Base-by-base conservation (phyloP, 2,888 invertebrate genomes). In the Pseudococcus viburni region DNA sequence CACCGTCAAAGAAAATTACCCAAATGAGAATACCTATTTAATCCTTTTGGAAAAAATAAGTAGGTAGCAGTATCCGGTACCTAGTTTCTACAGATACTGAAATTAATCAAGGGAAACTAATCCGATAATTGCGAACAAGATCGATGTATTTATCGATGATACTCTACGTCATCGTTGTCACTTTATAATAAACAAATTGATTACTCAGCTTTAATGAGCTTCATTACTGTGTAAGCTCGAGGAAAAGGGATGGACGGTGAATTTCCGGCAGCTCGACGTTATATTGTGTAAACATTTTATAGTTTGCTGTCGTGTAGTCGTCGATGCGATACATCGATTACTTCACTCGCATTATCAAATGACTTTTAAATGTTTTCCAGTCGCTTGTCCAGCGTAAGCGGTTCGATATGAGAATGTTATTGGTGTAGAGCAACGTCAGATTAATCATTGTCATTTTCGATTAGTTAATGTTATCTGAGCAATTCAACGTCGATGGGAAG, bases 381-480 rank as follows among this genome's bases (percentile, higher is more conserved):
- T 26, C 11, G 68, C 26, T 73, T 22, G 68, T 33, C 68, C 68
- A 73, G 9, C 12, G 33, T 73, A 46, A 46, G n/a, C 15, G 12
- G 68, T 73, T 73, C 68, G 15, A 33, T 33, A 73, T 26, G 22
- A 73, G n/a, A 33, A 33, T 15, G 12, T 33, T 26, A 73, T 73
- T 26, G 33, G 68, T 73, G 6, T 33, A 73, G 11, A 12, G 33
- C 11, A 33, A 33, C 22, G 33, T 33, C 59, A 73, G 68, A 73
- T 73, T 73, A 73, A 73, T 73, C 68, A 73, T 73, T 73, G 68
- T 73, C 68, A 73, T 6, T 33, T 73, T 73, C 11, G 68, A 73
- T 73, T 73, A 26, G 33, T 33, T 73, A 33, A 22, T 64, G 17
- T 9, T 59, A 19, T 6, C 6, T 19, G 4, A 19, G 4, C 22